A percentile compares a stretch with the other conserved stretches of the same genome.
phyloP scores from a whole-genome alignment of 53 echinoderm and acorn worm genomes.

The Patiria pectinifera region DNA sequence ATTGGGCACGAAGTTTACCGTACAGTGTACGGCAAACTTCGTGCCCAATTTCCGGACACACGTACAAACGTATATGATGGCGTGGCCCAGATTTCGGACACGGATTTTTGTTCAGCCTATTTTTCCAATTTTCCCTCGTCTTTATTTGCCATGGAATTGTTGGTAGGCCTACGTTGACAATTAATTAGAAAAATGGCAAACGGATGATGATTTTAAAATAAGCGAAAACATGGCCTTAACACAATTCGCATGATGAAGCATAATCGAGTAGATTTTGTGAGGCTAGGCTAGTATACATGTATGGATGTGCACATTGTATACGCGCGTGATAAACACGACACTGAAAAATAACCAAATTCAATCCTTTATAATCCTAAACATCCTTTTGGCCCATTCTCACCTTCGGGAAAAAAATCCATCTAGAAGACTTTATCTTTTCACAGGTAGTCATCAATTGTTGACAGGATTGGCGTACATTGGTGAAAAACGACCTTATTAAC shows the following conservation, averaged over 20 bases:
- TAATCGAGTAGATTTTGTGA: too few relatives aligned
- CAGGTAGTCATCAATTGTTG: background rate
- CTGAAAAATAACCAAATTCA: background rate
- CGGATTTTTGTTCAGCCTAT: background rate
- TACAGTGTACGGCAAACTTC: background rate
- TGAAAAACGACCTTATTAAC: slow-evolving; percentile 7
- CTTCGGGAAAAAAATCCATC: background rate
- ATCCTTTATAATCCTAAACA: background rate
- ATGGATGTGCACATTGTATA: background rate
- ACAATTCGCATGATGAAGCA: too few relatives aligned
- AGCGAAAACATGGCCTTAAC: too few relatives aligned
- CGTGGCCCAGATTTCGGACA: background rate
- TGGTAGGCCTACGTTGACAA: background rate
- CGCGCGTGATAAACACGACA: background rate
- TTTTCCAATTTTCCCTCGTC: background rate
- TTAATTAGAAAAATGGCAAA: background rate
- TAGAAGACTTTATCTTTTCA: background rate
- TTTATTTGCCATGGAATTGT: background rate
- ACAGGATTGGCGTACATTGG: background rate
- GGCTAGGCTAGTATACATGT: too few relatives aligned
- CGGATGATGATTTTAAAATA: too few relatives aligned
- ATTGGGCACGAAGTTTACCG: background rate
- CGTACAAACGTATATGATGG: background rate
- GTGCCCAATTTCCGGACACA: background rate
- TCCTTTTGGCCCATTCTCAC: background rate